Evolutionary conservation across 1,140 invertebrate species (phyloP), one percentile per base, ranked within the genome.

Genomic region (Zaprionus gabonicus): DNA sequence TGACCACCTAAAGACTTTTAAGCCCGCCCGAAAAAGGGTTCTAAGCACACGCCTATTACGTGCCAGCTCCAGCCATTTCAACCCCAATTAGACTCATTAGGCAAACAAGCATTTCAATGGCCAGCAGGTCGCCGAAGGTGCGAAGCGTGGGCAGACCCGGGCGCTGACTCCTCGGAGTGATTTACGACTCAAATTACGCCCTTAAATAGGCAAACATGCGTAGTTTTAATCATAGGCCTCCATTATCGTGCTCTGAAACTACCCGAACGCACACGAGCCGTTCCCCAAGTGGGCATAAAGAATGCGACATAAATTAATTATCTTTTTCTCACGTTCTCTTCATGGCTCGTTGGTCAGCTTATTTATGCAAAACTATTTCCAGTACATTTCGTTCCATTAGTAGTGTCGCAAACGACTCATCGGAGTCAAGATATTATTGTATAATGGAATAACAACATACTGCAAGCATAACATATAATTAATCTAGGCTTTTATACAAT

Each of bases 281-380:
- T 57, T 84, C 56, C 85, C 85, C 73, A 71, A 76, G 58, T 90
- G 85, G 58, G 76, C 85, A 90, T 90, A 85, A 85, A 73, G 70
- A 75, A 85, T 90, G 85, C 82, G 81, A 90, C 85, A 90, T 90
- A 90, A 90, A 90, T 90, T 90, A 90, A 90, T 90, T 90, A 90
- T 76, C 71, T 87, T 90, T 90, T 85, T 88, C 85, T 90, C 85
- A 88, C 83, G 70, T 78, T 65, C 64, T 53, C 44, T 68, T 70
- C 73, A 68, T 71, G 81, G 67, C 70, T 78, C 71, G 78, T 78
- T 77, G 65, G 66, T 46, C 73, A 65, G 44, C 49, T 46, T 56
- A 34, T 72, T 88, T 87, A 88, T 88, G 83, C 84, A 83, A 87
- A 87, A 88, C 84, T 88, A 88, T 83, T 31, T 38, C 53, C n/a